Conservation (phyloP, 1,140 invertebrate species). For the Agrypnia vestita region DNA sequence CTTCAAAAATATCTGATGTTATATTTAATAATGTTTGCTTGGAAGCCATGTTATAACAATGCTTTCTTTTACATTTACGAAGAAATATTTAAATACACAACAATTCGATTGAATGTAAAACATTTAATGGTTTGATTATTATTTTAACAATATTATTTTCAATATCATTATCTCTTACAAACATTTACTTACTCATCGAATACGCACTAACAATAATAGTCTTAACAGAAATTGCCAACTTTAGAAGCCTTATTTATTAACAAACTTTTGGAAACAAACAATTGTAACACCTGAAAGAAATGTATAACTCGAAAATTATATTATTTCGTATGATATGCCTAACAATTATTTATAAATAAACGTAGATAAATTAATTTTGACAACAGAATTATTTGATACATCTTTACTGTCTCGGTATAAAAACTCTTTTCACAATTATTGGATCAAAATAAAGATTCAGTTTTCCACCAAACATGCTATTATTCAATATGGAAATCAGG, state of each 20-base stretch:
- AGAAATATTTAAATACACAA: constrained; percentile 22
- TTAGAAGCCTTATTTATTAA: constrained; percentile 23
- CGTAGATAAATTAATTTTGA: no score
- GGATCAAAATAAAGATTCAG: no score
- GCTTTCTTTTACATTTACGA: constrained; percentile 35
- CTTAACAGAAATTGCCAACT: constrained; percentile 32
- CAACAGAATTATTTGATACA: no score
- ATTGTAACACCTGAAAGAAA: no score
- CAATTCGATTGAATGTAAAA: constrained; percentile 11
- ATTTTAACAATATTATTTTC: constrained; percentile 19
- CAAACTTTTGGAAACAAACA: constrained; percentile 1
- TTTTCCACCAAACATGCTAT: no score
- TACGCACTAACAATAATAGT: constrained; percentile 35
- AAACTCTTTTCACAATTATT: no score
- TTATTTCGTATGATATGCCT: no score
- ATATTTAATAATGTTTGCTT: constrained; percentile 9
- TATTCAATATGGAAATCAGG: no score
- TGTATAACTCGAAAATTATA: no score
- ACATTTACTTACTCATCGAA: constrained; percentile 37
- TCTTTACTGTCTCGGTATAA: no score
- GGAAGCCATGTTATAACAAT: constrained; percentile 38
- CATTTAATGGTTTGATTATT: constrained; percentile 29
- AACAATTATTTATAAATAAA: no score
- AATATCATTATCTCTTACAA: constrained; percentile 26
- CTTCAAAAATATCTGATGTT: constrained; percentile 31